phyloP scores from a whole-genome alignment of 2,113 vertebrate species.

The Brachirus orientalis region DNA sequence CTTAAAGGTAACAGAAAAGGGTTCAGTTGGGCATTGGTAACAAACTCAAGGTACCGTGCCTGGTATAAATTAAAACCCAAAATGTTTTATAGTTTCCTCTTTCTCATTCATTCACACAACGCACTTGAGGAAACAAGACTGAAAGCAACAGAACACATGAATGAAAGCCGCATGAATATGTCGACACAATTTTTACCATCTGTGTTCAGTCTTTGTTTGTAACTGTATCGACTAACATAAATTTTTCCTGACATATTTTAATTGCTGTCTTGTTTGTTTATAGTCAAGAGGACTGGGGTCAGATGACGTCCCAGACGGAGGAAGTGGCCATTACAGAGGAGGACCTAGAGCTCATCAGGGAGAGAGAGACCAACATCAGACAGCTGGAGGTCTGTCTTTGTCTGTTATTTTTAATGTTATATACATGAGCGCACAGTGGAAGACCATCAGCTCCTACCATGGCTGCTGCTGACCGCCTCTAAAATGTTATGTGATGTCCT shows the following conservation, averaged over 20 bases:
- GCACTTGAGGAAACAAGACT: too few relatives aligned
- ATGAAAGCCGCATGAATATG: too few relatives aligned
- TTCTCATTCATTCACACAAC: too few relatives aligned
- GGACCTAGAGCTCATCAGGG: constrained; percentile 95
- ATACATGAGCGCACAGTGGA: background rate
- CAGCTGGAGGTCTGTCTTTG: constrained; percentile 89
- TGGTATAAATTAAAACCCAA: too few relatives aligned
- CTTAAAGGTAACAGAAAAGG: too few relatives aligned
- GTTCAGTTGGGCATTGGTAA: too few relatives aligned
- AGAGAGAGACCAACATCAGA: constrained; percentile 93
- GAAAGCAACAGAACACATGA: too few relatives aligned
- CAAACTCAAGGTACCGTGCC: too few relatives aligned
- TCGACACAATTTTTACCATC: too few relatives aligned
- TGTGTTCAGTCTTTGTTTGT: background rate
- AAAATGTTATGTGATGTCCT: background rate
- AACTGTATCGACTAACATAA: background rate
- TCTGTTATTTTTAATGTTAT: background rate
- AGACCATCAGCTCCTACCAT: too few relatives aligned
- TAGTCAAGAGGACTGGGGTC: constrained; percentile 94
- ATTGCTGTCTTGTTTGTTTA: constrained; percentile 34
- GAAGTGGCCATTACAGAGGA: constrained; percentile 92
- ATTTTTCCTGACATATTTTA: background rate
- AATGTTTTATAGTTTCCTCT: too few relatives aligned
- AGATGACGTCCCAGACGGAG: constrained; percentile 89
- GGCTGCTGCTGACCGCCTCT: background rate